A percentile compares a stretch with the other conserved stretches of the same genome.
These are phyloP conservation scores for Gallinago stenura DNA, from an alignment of 2,797 vertebrate species.

Conservation along the genomic window DNA sequence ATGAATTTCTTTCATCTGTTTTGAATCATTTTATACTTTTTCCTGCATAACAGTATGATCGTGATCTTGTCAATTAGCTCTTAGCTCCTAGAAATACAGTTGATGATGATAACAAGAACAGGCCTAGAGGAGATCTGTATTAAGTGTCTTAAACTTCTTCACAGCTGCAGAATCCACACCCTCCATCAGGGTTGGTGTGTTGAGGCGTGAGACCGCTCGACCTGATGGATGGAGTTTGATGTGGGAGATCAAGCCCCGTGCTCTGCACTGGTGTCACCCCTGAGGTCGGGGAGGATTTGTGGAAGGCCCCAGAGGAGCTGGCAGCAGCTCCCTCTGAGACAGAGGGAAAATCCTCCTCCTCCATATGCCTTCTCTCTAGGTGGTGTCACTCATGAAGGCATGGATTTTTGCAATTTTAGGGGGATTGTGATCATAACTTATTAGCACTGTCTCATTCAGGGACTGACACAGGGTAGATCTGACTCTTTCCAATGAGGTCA, in stretches of 20 bases:
- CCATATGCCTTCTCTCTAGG: not conserved
- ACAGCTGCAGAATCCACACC: not conserved
- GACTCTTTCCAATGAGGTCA: not conserved
- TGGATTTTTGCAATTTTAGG: not conserved
- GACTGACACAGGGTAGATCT: not conserved
- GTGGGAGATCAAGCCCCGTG: not conserved
- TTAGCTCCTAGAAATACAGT: not conserved
- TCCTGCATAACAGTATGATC: not conserved
- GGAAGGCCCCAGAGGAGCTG: not conserved
- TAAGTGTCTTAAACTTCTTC: not conserved
- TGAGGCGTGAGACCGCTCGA: accelerated
- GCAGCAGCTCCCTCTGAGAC: not conserved
- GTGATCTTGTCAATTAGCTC: accelerated
- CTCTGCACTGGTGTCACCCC: not conserved
- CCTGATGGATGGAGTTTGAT: not conserved
- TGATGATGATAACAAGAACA: not conserved
- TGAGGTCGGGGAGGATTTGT: not conserved
- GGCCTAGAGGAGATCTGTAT: not conserved
- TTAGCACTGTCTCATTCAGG: not conserved
- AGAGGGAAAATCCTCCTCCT: not conserved
- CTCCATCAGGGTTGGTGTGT: accelerated
- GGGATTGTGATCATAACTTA: not conserved
- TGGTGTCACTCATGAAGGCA: not conserved
- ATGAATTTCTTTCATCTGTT: not conserved
- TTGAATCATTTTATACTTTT: accelerated